Conservation (phyloP, 1,140 invertebrate species). For the Aphelinus atriplicis region DNA sequence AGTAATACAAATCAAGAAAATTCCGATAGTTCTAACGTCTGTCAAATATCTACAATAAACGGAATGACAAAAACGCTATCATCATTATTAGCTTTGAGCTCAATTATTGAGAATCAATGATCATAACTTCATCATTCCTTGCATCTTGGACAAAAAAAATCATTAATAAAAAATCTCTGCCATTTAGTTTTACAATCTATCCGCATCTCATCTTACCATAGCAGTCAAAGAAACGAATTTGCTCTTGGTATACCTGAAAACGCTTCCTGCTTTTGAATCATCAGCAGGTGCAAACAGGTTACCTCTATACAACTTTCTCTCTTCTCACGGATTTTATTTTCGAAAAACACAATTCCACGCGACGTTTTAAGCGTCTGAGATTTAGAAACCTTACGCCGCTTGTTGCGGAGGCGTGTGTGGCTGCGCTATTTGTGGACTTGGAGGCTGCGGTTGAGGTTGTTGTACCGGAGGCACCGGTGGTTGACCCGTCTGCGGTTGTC, state of each 20-base stretch:
- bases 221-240: slow-evolving; percentile 33
- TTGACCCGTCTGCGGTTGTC: slow-evolving; percentile 14
- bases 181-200: slow-evolving; percentile 39
- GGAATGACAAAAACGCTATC: slow-evolving; percentile 41
- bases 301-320: slow-evolving; percentile 26
- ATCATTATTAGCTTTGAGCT: slow-evolving; percentile 20
- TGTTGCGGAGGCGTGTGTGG: slow-evolving; percentile 61
- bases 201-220: slow-evolving; percentile 16
- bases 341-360: slow-evolving; percentile 21
- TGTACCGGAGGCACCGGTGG: slow-evolving; percentile 16
- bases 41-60: slow-evolving; percentile 42
- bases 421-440: slow-evolving; percentile 40
- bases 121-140: slow-evolving; percentile 23
- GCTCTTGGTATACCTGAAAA: slow-evolving; percentile 21
- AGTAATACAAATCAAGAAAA: slow-evolving; percentile 35
- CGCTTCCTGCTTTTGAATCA: background rate
- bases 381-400: slow-evolving; percentile 51
- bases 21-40: slow-evolving; percentile 35
- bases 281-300: slow-evolving; percentile 7
- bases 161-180: background rate
- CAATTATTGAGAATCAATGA: slow-evolving; percentile 30
- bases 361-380: slow-evolving; percentile 10
- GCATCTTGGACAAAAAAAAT: slow-evolving; percentile 4
- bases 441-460: slow-evolving; percentile 21
- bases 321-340: slow-evolving; percentile 27